A percentile compares a stretch with the other conserved stretches of the same genome.
Conservation (phyloP, 2,113 vertebrate genomes). For the Lepus timidus region DNA sequence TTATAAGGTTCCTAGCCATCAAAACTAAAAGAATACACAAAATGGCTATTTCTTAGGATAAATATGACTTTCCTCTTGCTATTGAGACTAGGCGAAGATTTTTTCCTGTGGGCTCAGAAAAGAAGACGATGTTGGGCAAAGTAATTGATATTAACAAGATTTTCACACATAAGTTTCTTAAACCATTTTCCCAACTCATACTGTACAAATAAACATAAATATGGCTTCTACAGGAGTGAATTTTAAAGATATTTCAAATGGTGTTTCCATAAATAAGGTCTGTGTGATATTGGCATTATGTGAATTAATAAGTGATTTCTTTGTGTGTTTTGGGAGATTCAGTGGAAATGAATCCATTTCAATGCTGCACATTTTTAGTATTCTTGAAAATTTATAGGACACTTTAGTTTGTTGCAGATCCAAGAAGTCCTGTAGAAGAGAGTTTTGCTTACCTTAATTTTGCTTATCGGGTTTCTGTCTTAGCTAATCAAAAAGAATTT, state of each 20-base stretch:
- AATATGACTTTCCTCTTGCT: background rate
- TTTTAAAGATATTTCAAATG: background rate
- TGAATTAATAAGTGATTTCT: background rate
- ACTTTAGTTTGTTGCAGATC: background rate
- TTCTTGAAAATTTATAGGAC: background rate
- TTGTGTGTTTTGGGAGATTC: background rate
- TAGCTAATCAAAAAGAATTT: constrained; percentile 7
- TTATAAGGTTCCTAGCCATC: background rate
- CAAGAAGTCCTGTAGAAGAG: background rate
- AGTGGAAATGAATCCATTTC: background rate
- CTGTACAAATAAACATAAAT: background rate
- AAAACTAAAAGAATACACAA: background rate
- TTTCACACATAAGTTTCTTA: background rate
- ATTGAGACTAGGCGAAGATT: background rate
- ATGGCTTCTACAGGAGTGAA: background rate
- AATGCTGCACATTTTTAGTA: background rate
- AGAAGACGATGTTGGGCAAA: background rate
- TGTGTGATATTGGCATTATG: background rate
- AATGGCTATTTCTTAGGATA: background rate
- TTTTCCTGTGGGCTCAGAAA: background rate
- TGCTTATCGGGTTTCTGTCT: background rate
- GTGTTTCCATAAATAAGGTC: background rate
- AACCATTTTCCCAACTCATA: background rate
- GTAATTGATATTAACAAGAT: background rate
- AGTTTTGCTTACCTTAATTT: background rate